phyloP scores from a whole-genome alignment of 2,888 invertebrate genomes.

The Rosalia funebris region DNA sequence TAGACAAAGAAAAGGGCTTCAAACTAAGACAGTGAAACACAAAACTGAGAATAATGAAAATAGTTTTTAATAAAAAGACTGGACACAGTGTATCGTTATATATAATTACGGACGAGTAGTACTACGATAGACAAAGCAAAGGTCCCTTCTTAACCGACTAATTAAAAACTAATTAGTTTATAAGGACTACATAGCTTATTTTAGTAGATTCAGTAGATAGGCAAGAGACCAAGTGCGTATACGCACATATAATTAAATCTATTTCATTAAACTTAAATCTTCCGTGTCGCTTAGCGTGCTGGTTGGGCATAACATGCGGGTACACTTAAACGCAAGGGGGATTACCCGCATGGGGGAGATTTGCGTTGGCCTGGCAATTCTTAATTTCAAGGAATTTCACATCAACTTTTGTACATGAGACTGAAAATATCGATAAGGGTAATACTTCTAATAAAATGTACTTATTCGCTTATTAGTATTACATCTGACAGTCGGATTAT shows the following conservation, averaged over 20 bases:
- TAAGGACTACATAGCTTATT: conserved; percentile 16
- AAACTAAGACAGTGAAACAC: too few relatives aligned
- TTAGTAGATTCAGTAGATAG: conserved; percentile 32
- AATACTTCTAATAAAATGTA: conserved; percentile 21
- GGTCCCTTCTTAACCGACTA: conserved; percentile 7
- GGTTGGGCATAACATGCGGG: conserved; percentile 50
- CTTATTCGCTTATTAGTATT: too few relatives aligned
- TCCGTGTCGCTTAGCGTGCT: conserved; percentile 51
- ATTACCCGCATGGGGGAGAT: conserved; percentile 37
- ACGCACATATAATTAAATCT: conserved; percentile 46
- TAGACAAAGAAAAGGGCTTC: too few relatives aligned
- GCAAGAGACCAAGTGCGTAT: conserved; percentile 54
- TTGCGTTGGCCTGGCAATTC: conserved; percentile 32
- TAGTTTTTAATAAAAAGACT: conserved; percentile 8
- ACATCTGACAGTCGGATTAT: too few relatives aligned
- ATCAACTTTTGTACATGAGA: conserved; percentile 5
- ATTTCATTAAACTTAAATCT: conserved; percentile 41
- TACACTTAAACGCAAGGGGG: conserved; percentile 14
- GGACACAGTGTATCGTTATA: conserved; percentile 1
- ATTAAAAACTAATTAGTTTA: conserved; percentile 6
- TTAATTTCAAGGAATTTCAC: conserved; percentile 1
- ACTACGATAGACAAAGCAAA: not conserved
- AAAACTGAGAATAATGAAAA: not conserved
- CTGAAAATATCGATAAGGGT: conserved; percentile 4
- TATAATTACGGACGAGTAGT: not conserved